A percentile compares a stretch with the other conserved stretches of the same genome.
Conservation (phyloP, 2,113 vertebrate species). For the Recurvirostra avosetta region DNA sequence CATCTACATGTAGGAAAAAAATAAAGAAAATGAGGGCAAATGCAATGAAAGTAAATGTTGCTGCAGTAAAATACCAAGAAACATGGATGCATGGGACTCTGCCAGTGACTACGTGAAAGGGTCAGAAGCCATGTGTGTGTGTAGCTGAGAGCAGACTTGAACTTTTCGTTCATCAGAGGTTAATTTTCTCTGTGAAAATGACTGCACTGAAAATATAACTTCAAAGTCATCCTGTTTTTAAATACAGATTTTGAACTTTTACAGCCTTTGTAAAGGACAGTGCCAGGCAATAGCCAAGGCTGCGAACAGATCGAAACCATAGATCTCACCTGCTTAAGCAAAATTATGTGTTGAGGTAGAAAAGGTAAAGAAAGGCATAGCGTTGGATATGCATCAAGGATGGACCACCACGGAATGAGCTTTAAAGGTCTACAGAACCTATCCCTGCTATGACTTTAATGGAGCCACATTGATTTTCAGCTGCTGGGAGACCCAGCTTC, state of each 20-base stretch:
- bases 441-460: neutral
- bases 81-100: neutral
- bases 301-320: neutral
- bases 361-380: neutral
- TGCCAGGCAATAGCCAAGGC: neutral
- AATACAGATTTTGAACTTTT: neutral
- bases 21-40: neutral
- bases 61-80: neutral
- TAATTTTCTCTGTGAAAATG: neutral
- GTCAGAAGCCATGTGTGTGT: neutral
- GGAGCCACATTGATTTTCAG: neutral
- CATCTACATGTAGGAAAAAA: neutral
- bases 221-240: neutral
- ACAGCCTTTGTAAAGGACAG: neutral
- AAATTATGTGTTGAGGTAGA: neutral
- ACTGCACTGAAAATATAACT: neutral
- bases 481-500: neutral
- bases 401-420: rapidly evolving
- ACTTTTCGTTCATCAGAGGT: neutral
- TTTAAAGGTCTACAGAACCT: neutral
- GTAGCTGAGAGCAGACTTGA: neutral
- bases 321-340: neutral
- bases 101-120: neutral
- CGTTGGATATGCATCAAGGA: neutral
- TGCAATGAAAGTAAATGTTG: neutral